These are phyloP conservation scores for Tetraneura akinire DNA, from an alignment of 1,140 invertebrate genomes.

Conservation along the genomic window DNA sequence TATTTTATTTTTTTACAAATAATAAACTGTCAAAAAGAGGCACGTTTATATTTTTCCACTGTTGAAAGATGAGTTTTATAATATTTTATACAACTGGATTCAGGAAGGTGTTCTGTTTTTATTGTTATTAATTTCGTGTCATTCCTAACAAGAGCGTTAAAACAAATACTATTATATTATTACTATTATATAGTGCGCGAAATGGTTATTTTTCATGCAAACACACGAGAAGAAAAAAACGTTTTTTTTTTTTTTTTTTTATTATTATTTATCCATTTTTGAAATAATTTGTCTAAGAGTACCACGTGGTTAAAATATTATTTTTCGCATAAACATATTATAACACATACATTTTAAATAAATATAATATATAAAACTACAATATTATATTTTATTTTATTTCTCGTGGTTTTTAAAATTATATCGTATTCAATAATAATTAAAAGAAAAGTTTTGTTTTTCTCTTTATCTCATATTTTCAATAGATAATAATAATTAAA, in stretches of 20 bases:
- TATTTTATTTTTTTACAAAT: too few species aligned
- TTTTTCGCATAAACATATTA: background rate
- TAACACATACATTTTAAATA: background rate
- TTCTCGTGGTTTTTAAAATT: background rate
- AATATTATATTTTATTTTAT: background rate
- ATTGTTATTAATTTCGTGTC: background rate
- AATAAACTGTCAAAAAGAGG: too few species aligned
- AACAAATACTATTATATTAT: background rate
- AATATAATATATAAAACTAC: conserved; percentile 1
- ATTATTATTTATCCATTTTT: background rate
- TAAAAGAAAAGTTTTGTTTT: too few species aligned
- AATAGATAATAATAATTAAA: too few species aligned
- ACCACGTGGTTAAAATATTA: background rate
- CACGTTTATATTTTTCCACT: too few species aligned
- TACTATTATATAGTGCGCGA: background rate
- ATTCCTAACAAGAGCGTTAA: background rate
- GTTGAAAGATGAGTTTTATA: too few species aligned
- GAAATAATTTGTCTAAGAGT: background rate
- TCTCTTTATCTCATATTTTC: too few species aligned
- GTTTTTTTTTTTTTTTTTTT: too few species aligned
- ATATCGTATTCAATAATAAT: too few species aligned
- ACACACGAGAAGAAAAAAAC: background rate
- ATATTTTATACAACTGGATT: too few species aligned
- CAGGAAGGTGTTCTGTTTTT: background rate
- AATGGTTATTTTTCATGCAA: background rate